phyloP scores from a whole-genome alignment of 2,113 vertebrate genomes.

The Nycticebus coucang region DNA sequence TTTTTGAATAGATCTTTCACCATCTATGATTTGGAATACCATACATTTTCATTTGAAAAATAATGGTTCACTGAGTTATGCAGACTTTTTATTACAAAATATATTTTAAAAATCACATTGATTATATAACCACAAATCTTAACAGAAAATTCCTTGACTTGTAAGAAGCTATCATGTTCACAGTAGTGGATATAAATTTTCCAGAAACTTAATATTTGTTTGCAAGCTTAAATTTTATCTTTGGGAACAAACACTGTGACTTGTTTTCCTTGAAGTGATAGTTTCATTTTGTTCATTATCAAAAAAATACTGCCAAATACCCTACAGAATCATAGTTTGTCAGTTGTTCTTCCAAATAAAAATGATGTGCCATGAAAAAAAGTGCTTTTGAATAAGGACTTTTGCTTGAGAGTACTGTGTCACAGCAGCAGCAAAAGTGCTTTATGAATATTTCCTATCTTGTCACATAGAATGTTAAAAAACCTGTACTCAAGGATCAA shows the following conservation, averaged over 20 bases:
- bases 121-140: conserved; percentile 4
- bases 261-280: conserved; percentile 21
- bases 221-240: conserved; percentile 42
- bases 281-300: conserved; percentile 34
- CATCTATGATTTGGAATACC: not conserved
- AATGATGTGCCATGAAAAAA: not conserved
- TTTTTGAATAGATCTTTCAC: not conserved
- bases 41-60: not conserved
- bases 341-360: conserved; percentile 19
- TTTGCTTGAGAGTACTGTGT: not conserved
- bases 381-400: not conserved
- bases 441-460: not conserved
- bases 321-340: not conserved
- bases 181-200: not conserved
- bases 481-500: not conserved
- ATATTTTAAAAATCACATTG: not conserved
- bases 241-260: conserved; percentile 4
- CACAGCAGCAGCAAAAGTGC: not conserved
- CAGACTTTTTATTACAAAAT: not conserved
- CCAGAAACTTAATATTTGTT: not conserved
- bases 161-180: conserved; percentile 20
- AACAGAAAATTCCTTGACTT: not conserved
- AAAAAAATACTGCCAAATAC: conserved; percentile 55
- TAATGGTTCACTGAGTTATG: not conserved
- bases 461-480: not conserved